Conservation (phyloP, 2,797 vertebrate genomes). For the Phalloptychus januarius region DNA sequence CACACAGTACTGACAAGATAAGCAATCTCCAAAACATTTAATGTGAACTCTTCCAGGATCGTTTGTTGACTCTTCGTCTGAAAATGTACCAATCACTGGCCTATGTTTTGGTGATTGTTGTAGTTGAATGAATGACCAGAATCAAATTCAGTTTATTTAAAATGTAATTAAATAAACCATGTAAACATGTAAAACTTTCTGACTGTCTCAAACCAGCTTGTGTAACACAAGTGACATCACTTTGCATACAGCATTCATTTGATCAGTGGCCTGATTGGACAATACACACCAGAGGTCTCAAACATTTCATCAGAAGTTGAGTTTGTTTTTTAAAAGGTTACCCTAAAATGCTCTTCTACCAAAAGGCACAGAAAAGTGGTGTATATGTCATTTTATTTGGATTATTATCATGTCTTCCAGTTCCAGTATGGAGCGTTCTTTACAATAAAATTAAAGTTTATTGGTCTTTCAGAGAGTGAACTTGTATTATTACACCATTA, state of each 20-base stretch:
- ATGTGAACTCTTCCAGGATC: neutral
- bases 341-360: too few species aligned
- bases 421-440: too few species aligned
- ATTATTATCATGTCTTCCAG: too few species aligned
- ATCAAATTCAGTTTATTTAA: neutral
- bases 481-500: too few species aligned
- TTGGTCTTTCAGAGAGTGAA: too few species aligned
- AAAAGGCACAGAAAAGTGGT: too few species aligned
- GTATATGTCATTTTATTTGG: too few species aligned
- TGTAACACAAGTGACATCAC: neutral
- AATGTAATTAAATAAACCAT: neutral
- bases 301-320: neutral
- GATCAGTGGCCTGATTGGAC: too few species aligned
- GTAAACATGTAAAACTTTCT: neutral
- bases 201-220: neutral
- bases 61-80: neutral
- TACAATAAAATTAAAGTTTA: too few species aligned
- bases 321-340: too few species aligned
- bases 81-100: neutral
- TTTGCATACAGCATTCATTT: too few species aligned
- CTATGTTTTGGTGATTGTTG: neutral
- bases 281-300: neutral
- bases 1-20: conserved; percentile 40
- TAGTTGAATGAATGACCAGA: neutral
- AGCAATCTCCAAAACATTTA: conserved; percentile 5